Conservation (phyloP, 2,797 vertebrate genomes). For the Peromyscus aztecus region DNA sequence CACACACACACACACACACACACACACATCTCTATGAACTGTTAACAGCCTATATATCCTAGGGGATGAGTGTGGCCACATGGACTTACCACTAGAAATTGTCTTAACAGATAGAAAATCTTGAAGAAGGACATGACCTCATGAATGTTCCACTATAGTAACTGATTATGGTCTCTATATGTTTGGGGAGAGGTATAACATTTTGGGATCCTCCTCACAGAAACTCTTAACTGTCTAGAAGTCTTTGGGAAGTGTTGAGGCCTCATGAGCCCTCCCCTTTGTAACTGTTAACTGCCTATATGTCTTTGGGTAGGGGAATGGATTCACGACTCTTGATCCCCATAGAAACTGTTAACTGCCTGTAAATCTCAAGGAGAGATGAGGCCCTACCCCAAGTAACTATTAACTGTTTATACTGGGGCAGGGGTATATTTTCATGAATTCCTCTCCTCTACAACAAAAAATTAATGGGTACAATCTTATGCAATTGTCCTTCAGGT, state of each 20-base stretch:
- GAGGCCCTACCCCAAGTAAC: background rate
- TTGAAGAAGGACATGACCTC: background rate
- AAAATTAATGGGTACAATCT: background rate
- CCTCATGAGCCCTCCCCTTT: background rate
- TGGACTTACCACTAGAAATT: background rate
- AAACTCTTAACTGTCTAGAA: background rate
- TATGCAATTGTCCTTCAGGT: background rate
- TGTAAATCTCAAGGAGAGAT: background rate
- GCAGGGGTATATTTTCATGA: background rate
- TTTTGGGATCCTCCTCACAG: background rate
- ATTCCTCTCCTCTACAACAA: background rate
- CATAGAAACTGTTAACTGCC: background rate
- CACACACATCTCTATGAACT: background rate
- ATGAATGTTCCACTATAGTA: background rate
- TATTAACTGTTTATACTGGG: background rate
- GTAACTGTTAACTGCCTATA: background rate
- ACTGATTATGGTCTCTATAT: background rate
- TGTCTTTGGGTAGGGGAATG: background rate
- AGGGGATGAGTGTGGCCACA: background rate
- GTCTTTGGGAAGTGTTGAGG: background rate
- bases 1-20: background rate
- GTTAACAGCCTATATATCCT: background rate
- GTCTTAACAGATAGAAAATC: background rate
- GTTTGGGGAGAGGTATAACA: no score
- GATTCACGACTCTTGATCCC: background rate